A percentile compares a stretch with the other conserved stretches of the same genome.
Conservation (phyloP, 2,113 vertebrate species). For the Seriola aureovittata region DNA sequence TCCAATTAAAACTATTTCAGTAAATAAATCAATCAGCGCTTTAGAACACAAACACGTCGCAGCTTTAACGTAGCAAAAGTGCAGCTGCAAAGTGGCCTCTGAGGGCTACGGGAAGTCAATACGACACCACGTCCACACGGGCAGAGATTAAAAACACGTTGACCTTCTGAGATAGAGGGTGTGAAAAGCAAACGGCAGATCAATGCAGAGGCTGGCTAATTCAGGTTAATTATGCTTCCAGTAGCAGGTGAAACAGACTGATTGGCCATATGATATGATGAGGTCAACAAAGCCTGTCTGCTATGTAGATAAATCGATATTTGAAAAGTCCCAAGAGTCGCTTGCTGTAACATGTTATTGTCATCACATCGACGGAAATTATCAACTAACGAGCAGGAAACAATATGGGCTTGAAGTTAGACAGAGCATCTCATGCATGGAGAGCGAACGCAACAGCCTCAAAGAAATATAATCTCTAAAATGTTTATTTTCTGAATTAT, state of each 20-base stretch:
- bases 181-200: slow-evolving; percentile 34
- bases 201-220: slow-evolving; percentile 49
- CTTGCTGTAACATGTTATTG: slow-evolving; percentile 3
- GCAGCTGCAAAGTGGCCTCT: slow-evolving; percentile 17
- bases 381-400: neutral
- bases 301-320: slow-evolving; percentile 32
- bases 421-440: neutral
- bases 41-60: slow-evolving; percentile 21
- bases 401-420: neutral
- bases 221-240: slow-evolving; percentile 42
- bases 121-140: neutral
- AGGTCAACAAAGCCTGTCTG: slow-evolving; percentile 13
- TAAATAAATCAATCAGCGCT: slow-evolving; percentile 51
- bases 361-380: neutral
- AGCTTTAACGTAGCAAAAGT: slow-evolving; percentile 1
- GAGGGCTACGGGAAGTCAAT: neutral
- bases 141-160: slow-evolving; percentile 30
- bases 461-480: too few species aligned
- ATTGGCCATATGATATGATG: slow-evolving; percentile 20
- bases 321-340: neutral
- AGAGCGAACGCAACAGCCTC: neutral
- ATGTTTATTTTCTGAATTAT: neutral
- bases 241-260: slow-evolving; percentile 12
- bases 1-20: slow-evolving; percentile 57
- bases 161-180: slow-evolving; percentile 1